Evolutionary conservation across 2,888 invertebrate species (phyloP).

Genomic region (Bimastos eiseni): DNA sequence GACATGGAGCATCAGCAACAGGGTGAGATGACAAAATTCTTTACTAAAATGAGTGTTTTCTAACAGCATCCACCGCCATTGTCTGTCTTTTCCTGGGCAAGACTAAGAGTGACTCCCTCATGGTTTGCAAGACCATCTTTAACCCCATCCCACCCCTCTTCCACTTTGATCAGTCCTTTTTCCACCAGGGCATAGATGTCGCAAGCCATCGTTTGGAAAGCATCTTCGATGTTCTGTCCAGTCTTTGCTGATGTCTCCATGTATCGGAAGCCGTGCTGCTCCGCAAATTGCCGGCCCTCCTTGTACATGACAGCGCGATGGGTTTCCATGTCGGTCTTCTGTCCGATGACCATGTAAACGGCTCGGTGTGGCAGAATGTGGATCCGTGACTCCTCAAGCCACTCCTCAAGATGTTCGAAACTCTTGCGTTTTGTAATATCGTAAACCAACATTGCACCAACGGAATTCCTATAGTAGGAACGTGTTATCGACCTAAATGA

Average conservation of each 20-base stretch:
- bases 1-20: background rate
- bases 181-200: constrained; percentile 80
- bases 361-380: constrained; percentile 93
- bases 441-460: constrained; percentile 91
- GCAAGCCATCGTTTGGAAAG: constrained; percentile 85
- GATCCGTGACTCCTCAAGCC: constrained; percentile 94
- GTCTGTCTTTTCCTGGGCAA: constrained; percentile 14
- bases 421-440: constrained; percentile 75
- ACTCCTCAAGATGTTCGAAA: constrained; percentile 91
- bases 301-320: constrained; percentile 42
- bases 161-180: constrained; percentile 77
- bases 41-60: background rate
- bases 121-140: constrained; percentile 72
- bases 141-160: constrained; percentile 94
- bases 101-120: constrained; percentile 17
- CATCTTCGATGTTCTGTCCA: constrained; percentile 89
- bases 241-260: constrained; percentile 94
- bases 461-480: constrained; percentile 97
- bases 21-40: background rate
- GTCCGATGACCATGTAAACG: constrained; percentile 74
- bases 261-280: constrained; percentile 85
- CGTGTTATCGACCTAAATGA: constrained; percentile 81
- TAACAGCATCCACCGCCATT: background rate
- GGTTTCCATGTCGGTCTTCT: constrained; percentile 61
- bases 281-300: constrained; percentile 89